A percentile compares a stretch with the other conserved stretches of the same genome.
Evolutionary conservation across 2,888 invertebrate species (phyloP).

Genomic region (Entomobrya proxima): DNA sequence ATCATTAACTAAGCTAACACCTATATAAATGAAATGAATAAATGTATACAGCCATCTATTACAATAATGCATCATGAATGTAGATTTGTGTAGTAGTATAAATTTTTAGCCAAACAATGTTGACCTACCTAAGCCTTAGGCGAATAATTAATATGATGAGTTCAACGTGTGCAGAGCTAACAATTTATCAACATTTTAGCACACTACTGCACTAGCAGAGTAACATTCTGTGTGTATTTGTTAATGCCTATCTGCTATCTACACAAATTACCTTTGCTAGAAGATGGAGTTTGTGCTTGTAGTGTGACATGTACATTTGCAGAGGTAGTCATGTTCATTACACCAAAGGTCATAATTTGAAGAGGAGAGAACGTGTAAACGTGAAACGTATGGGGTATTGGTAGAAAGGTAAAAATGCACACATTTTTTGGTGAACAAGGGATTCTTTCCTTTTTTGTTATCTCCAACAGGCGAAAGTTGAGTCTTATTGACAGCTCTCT

Average conservation of each 20-base stretch:
- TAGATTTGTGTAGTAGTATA: background rate
- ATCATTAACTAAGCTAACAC: background rate
- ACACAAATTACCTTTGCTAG: too few species aligned
- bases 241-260: background rate
- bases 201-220: too few species aligned
- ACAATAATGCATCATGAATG: background rate
- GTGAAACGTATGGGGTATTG: background rate
- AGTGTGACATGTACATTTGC: too few species aligned
- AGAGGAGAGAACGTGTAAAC: background rate
- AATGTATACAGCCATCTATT: too few species aligned
- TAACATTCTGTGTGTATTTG: background rate
- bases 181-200: background rate
- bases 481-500: conserved; percentile 61
- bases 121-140: background rate
- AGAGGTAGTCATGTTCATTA: too few species aligned
- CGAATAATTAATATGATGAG: background rate
- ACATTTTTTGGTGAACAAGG: conserved; percentile 6
- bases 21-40: too few species aligned
- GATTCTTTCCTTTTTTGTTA: conserved; percentile 48
- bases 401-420: conserved; percentile 38
- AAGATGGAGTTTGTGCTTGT: too few species aligned
- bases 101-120: conserved; percentile 4
- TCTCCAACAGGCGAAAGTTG: conserved; percentile 53
- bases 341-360: too few species aligned
- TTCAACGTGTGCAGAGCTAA: background rate